Conservation (phyloP, 2,113 vertebrate genomes). For the Syngnathoides biaculeatus region DNA sequence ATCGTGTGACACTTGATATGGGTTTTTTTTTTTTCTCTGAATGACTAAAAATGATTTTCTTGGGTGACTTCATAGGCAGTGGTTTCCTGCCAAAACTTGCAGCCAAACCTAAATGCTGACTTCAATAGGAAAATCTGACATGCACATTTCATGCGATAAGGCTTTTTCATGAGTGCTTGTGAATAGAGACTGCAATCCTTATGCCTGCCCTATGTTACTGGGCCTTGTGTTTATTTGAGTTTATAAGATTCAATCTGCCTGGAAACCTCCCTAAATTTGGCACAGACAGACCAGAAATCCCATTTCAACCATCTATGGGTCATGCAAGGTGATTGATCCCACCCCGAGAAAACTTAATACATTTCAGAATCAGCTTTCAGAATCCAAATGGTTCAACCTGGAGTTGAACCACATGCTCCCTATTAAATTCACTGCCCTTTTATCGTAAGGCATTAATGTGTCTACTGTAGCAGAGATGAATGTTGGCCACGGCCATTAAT, state of each 20-base stretch:
- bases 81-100: conserved; percentile 21
- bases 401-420: too few relatives aligned
- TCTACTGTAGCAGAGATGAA: not conserved
- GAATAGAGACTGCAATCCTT: conserved; percentile 13
- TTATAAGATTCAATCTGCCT: conserved; percentile 7
- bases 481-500: conserved; percentile 14
- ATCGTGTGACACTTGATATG: not conserved
- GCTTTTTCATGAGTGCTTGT: conserved; percentile 28
- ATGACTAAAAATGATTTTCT: conserved; percentile 22
- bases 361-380: too few relatives aligned
- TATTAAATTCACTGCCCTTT: not conserved
- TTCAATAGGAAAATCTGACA: conserved; percentile 35
- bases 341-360: not conserved
- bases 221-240: conserved; percentile 29
- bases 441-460: conserved; percentile 1
- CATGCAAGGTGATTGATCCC: conserved; percentile 17
- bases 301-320: conserved; percentile 4
- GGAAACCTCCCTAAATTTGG: conserved; percentile 17
- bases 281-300: conserved; percentile 5
- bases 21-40: conserved; percentile 13
- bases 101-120: conserved; percentile 31
- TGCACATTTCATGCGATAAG: conserved; percentile 28
- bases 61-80: conserved; percentile 9
- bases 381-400: conserved; percentile 15
- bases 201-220: conserved; percentile 17